Evolutionary conservation across 2,888 invertebrate genomes (phyloP), one percentile per base, ranked within the genome.

Genomic region (Flexamia atlantica): DNA sequence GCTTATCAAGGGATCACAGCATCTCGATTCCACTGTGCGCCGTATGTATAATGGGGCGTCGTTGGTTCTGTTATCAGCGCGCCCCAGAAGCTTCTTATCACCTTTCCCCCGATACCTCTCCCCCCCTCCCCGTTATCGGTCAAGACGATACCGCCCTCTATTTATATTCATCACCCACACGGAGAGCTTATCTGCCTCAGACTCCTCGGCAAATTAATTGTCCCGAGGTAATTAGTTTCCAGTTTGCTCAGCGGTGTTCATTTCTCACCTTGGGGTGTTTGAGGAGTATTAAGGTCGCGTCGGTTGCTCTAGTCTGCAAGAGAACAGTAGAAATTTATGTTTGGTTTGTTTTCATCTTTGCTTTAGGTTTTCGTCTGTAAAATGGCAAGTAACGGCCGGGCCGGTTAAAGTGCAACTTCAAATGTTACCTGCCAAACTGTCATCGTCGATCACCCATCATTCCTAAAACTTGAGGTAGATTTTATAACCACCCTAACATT

Each of bases 1-100:
- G 32, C 72, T 84, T 86, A 86, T 86, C 86, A 68, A 36, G 72
- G 64, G 81, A 86, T 86, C 86, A 82, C 86, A 86, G 86, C 83
- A 86, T 86, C 86, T 85, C 81, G 86, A 86, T 86, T 86, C 84
- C 85, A 86, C 85, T 84, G 46, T 83, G 74, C 82, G 74, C 82
- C 85, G 85, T 70, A 82, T 83, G 85, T 81, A 60, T 83, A 76
- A 80, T 80, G 53, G 82, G 32, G 46, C 70, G 74, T 79, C 72
- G 85, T 42, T 42, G 80, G 64, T 30, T 64, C 85, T 20, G 14
- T 79, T 79, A 57, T 79, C 79, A 79, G 30, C 32, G 28, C 79
- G 57, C 30, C 20, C 79, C 79, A 79, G 76, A 57, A 57, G 76
- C 30, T 30, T 74, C 72, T 74, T 74, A 74, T 74, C 72, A 74